phyloP scores from a whole-genome alignment of 2,888 invertebrate genomes.

The Heliconius ismenius region DNA sequence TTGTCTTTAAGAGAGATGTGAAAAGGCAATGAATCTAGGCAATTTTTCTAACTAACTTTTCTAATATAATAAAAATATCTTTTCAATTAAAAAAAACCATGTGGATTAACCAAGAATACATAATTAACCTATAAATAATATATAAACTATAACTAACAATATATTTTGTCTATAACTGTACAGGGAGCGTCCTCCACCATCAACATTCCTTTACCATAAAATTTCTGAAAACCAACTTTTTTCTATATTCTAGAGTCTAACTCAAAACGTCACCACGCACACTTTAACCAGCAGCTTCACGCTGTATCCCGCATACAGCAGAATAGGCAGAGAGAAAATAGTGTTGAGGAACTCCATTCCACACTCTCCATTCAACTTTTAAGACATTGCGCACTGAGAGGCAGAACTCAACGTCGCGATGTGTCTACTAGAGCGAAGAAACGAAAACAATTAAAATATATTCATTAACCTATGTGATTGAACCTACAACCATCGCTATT shows the following conservation, averaged over 20 bases:
- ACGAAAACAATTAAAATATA: background rate
- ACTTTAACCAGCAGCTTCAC: background rate
- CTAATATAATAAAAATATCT: background rate
- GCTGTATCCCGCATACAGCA: background rate
- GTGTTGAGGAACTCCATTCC: background rate
- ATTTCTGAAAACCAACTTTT: slow-evolving; percentile 47
- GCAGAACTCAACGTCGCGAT: background rate
- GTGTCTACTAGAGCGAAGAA: background rate
- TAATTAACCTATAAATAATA: slow-evolving; percentile 44
- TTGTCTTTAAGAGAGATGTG: background rate
- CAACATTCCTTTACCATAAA: slow-evolving; percentile 45
- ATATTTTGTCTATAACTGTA: slow-evolving; percentile 57
- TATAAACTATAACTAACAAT: slow-evolving; percentile 49
- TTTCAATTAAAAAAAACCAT: background rate
- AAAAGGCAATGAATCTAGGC: background rate
- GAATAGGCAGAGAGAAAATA: background rate
- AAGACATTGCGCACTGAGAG: no score
- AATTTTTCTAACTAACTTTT: background rate
- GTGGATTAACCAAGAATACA: slow-evolving; percentile 50
- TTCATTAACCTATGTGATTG: no score
- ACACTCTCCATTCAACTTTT: background rate
- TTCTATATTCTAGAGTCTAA: slow-evolving; percentile 37
- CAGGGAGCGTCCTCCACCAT: slow-evolving; percentile 49
- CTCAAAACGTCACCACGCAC: slow-evolving; percentile 1
- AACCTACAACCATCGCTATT: background rate